These are phyloP conservation scores for Acronicta alni DNA, from an alignment of 2,888 invertebrate genomes.

Conservation along the genomic window DNA sequence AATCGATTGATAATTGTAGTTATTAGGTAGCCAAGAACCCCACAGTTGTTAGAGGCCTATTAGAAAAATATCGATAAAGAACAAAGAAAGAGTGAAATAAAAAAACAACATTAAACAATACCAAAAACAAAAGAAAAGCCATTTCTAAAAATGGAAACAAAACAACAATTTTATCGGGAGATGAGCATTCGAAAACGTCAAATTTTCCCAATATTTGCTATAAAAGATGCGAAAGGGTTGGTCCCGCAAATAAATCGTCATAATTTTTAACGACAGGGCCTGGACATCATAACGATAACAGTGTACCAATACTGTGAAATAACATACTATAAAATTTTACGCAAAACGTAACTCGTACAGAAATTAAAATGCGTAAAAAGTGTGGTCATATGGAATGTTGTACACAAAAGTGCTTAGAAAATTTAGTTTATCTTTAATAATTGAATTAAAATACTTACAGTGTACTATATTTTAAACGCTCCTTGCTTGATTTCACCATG, in stretches of 20 bases:
- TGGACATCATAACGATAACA: conserved; percentile 53
- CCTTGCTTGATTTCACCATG: too few relatives aligned
- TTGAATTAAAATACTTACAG: too few relatives aligned
- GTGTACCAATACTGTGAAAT: conserved; percentile 56
- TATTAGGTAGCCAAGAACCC: too few relatives aligned
- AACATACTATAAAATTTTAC: conserved; percentile 57
- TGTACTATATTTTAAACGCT: too few relatives aligned
- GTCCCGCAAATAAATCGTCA: conserved; percentile 53
- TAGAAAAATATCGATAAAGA: too few relatives aligned
- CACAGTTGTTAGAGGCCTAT: too few relatives aligned
- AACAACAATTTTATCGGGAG: conserved; percentile 20
- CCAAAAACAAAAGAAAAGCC: not conserved
- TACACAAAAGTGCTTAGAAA: conserved; percentile 5
- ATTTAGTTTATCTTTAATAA: not conserved
- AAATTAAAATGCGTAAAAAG: conserved; percentile 51
- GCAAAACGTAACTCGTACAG: conserved; percentile 39
- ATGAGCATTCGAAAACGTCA: conserved; percentile 23
- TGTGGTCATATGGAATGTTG: conserved; percentile 6
- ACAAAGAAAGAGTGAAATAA: too few relatives aligned
- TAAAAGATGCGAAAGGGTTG: conserved; percentile 35
- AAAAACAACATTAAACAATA: too few relatives aligned
- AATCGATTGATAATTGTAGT: too few relatives aligned
- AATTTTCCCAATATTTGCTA: conserved; percentile 25
- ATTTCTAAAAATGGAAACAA: conserved; percentile 3
- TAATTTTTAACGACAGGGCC: conserved; percentile 56